These are phyloP conservation scores for Pyrocephalus nanus DNA, from an alignment of 2,797 vertebrate species.

Conservation along the genomic window DNA sequence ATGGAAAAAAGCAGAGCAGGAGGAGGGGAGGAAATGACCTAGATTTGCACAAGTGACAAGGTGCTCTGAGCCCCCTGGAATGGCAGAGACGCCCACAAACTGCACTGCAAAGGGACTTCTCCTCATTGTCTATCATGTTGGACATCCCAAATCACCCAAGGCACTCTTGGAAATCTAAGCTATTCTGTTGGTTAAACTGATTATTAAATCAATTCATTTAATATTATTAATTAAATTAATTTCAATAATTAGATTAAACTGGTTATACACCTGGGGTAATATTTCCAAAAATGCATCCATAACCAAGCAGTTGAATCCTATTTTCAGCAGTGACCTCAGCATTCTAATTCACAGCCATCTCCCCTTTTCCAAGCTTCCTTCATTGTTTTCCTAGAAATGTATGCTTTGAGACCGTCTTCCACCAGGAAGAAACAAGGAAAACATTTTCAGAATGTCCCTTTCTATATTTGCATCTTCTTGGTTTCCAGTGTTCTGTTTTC, in stretches of 20 bases:
- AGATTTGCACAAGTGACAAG: slow-evolving; percentile 46
- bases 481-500: not conserved
- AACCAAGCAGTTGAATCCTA: not conserved
- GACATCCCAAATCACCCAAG: not conserved
- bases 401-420: not conserved
- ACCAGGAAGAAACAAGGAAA: not conserved
- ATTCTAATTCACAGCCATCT: rapidly evolving
- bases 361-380: not conserved
- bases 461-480: not conserved
- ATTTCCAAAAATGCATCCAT: not conserved
- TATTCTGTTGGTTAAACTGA: not conserved
- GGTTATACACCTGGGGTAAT: not conserved
- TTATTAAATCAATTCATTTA: not conserved
- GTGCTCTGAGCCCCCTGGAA: not conserved
- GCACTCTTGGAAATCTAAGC: not conserved
- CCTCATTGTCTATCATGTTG: not conserved
- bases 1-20: not conserved
- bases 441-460: not conserved
- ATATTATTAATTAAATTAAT: not conserved
- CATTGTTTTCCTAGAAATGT: not conserved
- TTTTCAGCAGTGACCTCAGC: not conserved
- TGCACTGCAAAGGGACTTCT: not conserved
- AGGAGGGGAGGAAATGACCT: slow-evolving; percentile 36
- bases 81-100: not conserved
- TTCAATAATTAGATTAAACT: not conserved